phyloP scores from a whole-genome alignment of 2,113 vertebrate genomes.

The Mixornis gularis region DNA sequence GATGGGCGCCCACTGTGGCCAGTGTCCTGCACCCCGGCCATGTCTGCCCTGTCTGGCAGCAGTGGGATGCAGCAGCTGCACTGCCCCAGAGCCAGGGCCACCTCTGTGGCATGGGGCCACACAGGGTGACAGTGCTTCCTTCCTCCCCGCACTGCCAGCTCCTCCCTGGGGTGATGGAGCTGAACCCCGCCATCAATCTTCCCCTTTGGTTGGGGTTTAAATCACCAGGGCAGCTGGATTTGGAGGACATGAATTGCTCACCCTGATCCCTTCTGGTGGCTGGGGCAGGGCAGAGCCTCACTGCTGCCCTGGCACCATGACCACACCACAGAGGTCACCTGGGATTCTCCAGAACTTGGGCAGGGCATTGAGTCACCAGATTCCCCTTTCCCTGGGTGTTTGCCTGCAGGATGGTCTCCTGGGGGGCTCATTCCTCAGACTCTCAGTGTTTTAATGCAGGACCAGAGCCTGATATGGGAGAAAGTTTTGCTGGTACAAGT shows the following conservation, averaged over 20 bases:
- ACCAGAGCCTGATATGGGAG: background rate
- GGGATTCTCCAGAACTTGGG: background rate
- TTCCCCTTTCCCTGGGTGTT: background rate
- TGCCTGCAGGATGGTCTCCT: background rate
- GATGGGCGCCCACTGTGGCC: rapidly evolving
- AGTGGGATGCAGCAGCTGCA: background rate
- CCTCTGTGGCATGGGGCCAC: background rate
- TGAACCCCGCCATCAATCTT: background rate
- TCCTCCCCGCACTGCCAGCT: background rate
- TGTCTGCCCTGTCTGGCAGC: background rate
- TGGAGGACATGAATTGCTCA: rapidly evolving
- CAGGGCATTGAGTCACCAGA: background rate
- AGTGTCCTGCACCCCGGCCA: rapidly evolving
- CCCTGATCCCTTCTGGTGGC: background rate
- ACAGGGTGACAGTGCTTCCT: background rate
- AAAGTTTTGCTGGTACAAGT: background rate
- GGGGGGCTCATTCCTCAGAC: background rate
- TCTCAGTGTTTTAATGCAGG: background rate
- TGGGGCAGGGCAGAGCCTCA: background rate
- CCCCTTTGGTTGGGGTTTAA: background rate
- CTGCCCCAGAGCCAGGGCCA: background rate
- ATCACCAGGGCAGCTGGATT: background rate
- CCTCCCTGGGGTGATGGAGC: background rate
- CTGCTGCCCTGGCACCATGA: background rate
- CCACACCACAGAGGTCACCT: background rate